These are phyloP conservation scores for Irena cyanogastra DNA, from an alignment of 2,113 vertebrate species.

Conservation along the genomic window DNA sequence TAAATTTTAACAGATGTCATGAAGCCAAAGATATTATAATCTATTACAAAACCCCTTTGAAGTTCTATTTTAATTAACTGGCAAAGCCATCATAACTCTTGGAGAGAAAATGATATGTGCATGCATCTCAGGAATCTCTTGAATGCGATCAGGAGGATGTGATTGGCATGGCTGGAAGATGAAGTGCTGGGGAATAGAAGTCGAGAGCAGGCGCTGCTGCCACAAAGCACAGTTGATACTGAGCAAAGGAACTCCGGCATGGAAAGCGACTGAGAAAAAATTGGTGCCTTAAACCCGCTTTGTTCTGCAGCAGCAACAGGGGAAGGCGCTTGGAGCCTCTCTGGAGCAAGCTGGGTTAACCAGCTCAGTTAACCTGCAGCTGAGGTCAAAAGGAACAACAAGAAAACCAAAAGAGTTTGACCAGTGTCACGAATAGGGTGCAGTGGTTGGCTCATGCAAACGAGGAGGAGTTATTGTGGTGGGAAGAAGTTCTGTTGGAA, in stretches of 20 bases:
- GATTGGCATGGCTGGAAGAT: not conserved
- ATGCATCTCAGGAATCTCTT: not conserved
- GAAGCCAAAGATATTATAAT: slow-evolving; percentile 18
- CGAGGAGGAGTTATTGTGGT: not conserved
- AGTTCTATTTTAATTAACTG: slow-evolving; percentile 54
- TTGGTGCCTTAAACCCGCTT: not conserved
- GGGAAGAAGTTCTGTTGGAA: not conserved
- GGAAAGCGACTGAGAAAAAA: not conserved
- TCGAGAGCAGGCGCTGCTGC: not conserved
- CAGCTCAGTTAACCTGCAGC: not conserved
- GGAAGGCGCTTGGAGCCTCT: not conserved
- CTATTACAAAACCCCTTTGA: not conserved
- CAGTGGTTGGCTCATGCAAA: not conserved
- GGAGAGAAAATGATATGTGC: not conserved
- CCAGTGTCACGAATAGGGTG: not conserved
- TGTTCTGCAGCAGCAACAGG: fast-evolving
- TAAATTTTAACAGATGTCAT: slow-evolving; percentile 44
- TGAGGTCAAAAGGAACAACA: not conserved
- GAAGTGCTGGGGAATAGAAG: not conserved
- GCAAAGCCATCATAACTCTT: not conserved
- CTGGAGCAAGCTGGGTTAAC: not conserved
- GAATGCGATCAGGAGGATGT: not conserved
- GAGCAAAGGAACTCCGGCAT: not conserved
- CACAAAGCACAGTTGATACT: fast-evolving
- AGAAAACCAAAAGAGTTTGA: not conserved